These are phyloP conservation scores for Antheraea mylitta DNA, from an alignment of 1,140 invertebrate species.

Conservation along the genomic window DNA sequence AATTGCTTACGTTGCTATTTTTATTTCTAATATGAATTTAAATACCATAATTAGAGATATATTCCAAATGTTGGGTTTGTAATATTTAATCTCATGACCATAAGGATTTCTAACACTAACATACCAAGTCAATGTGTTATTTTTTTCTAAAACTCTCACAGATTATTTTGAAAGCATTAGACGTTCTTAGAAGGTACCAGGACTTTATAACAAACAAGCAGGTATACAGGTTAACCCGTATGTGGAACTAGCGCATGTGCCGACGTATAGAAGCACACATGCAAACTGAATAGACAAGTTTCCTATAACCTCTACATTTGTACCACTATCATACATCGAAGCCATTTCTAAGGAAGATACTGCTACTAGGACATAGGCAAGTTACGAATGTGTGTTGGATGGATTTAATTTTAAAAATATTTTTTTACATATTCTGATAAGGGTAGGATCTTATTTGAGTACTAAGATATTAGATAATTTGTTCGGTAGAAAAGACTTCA, in stretches of 20 bases:
- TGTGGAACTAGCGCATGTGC: slow-evolving; percentile 5
- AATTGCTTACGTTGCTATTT: neutral
- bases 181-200: slow-evolving; percentile 16
- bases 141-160: too few species aligned
- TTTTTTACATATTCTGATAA: neutral
- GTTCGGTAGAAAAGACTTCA: too few species aligned
- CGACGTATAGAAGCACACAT: slow-evolving; percentile 6
- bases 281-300: slow-evolving; percentile 10
- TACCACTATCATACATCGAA: neutral
- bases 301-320: slow-evolving; percentile 6
- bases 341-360: neutral
- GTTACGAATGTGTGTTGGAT: neutral
- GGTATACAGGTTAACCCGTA: slow-evolving; percentile 5
- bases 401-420: neutral
- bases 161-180: slow-evolving; percentile 12
- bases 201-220: slow-evolving; percentile 3
- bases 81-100: too few species aligned
- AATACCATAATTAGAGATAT: neutral
- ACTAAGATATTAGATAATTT: too few species aligned
- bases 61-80: too few species aligned
- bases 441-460: neutral
- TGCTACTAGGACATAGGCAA: neutral
- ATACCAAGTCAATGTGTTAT: too few species aligned
- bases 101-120: too few species aligned
- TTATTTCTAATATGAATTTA: neutral